Evolutionary conservation across 2,113 vertebrate genomes (phyloP).

Genomic region (Thermophis baileyi): DNA sequence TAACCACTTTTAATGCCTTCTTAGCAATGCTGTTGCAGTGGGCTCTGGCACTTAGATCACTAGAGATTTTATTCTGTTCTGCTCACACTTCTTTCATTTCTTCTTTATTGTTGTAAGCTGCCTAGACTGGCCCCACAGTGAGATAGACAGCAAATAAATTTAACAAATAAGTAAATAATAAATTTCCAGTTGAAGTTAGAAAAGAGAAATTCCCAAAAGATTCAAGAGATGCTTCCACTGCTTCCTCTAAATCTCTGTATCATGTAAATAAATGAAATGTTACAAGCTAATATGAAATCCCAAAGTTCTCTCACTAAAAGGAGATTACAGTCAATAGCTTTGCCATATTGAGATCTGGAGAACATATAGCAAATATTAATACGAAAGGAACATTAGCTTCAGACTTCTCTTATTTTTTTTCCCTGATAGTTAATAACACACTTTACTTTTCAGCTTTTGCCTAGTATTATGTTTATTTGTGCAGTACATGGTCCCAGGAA

Average conservation of each 20-base stretch:
- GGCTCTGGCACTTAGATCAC: no score
- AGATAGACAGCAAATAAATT: neutral
- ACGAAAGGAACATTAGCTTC: neutral
- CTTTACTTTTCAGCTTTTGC: neutral
- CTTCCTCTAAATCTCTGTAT: neutral
- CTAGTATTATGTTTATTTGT: neutral
- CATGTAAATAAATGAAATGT: neutral
- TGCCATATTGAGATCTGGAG: neutral
- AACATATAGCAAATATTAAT: neutral
- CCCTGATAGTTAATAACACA: neutral
- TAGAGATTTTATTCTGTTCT: neutral
- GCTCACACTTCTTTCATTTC: neutral
- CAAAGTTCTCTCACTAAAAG: neutral
- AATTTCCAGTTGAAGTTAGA: neutral
- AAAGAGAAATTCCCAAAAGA: neutral
- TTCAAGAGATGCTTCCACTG: neutral
- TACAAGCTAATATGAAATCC: neutral
- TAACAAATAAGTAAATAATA: neutral
- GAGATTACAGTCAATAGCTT: neutral
- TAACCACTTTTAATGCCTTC: no score
- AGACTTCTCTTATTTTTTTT: neutral
- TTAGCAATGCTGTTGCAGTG: no score
- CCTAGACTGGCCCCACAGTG: neutral
- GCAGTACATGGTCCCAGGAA: neutral
- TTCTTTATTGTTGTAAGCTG: neutral